Conservation (phyloP, 1,140 invertebrate species). For the Zaprionus nigranus region DNA sequence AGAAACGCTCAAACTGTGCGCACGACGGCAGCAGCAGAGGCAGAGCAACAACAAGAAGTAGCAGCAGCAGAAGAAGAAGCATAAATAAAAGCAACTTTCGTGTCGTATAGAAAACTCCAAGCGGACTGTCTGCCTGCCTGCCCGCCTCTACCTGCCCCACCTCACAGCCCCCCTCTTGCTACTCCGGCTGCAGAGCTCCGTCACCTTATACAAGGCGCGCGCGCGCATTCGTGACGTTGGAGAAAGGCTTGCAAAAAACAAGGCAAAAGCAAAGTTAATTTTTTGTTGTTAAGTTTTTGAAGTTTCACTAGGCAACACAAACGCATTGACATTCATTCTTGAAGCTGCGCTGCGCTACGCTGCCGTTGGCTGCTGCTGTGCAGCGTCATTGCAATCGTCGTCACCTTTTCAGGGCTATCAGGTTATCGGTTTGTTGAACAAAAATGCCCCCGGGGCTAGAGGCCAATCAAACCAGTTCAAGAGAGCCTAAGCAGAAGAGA, state of each 20-base stretch:
- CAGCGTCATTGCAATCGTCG: not conserved
- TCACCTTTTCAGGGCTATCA: conserved; percentile 40
- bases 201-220: conserved; percentile 5
- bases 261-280: conserved; percentile 10
- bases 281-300: conserved; percentile 6
- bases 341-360: not conserved
- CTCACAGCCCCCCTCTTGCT: not conserved
- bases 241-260: conserved; percentile 65
- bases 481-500: conserved; percentile 9
- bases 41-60: not conserved
- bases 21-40: conserved; percentile 42
- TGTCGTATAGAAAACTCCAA: conserved; percentile 43
- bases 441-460: conserved; percentile 6
- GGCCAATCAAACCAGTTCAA: conserved; percentile 42
- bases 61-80: conserved; percentile 34
- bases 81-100: conserved; percentile 64
- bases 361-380: conserved; percentile 14
- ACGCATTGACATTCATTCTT: conserved; percentile 53
- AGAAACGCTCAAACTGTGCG: conserved; percentile 74
- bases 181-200: not conserved
- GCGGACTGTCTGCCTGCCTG: conserved; percentile 4
- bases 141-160: not conserved
- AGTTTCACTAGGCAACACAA: conserved; percentile 59
- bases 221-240: conserved; percentile 31
- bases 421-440: conserved; percentile 17